These are phyloP conservation scores for Lathamus discolor DNA, from an alignment of 2,113 vertebrate genomes.

Conservation along the genomic window DNA sequence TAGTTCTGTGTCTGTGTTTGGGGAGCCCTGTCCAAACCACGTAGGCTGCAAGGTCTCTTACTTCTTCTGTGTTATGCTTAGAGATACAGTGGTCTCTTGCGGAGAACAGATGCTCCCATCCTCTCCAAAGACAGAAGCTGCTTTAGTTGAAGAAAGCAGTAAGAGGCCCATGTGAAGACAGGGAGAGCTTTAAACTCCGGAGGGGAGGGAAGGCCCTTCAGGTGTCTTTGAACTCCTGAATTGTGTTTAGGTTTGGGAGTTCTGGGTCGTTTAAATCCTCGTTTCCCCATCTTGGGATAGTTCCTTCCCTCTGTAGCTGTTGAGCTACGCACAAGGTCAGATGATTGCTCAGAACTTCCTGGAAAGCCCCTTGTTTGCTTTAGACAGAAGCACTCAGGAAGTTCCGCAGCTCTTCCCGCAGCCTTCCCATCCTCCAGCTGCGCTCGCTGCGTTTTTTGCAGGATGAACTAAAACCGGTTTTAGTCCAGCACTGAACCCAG, in stretches of 20 bases:
- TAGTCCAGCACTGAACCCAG: not conserved
- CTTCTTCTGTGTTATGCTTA: not conserved
- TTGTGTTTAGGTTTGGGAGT: not conserved
- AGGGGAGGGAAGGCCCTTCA: not conserved
- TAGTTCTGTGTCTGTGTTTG: not conserved
- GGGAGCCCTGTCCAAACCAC: not conserved
- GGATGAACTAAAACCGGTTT: not conserved
- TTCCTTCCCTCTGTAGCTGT: slow-evolving; percentile 43
- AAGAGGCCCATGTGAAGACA: not conserved
- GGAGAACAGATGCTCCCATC: not conserved
- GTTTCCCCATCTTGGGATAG: not conserved
- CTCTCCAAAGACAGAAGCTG: not conserved
- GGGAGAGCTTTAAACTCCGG: not conserved
- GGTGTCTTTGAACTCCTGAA: not conserved
- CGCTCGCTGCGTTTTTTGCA: not conserved
- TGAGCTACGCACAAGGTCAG: slow-evolving; percentile 13
- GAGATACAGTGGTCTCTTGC: not conserved
- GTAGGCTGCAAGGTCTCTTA: not conserved
- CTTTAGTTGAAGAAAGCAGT: not conserved
- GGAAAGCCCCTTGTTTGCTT: slow-evolving; percentile 46
- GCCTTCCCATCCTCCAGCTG: not conserved
- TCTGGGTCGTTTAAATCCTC: slow-evolving; percentile 25
- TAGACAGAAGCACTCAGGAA: slow-evolving; percentile 43
- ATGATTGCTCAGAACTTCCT: slow-evolving; percentile 69
- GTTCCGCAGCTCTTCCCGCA: not conserved